A percentile compares a stretch with the other conserved stretches of the same genome.
Evolutionary conservation across 2,113 vertebrate species (phyloP).

Genomic region (Poecile atricapillus): DNA sequence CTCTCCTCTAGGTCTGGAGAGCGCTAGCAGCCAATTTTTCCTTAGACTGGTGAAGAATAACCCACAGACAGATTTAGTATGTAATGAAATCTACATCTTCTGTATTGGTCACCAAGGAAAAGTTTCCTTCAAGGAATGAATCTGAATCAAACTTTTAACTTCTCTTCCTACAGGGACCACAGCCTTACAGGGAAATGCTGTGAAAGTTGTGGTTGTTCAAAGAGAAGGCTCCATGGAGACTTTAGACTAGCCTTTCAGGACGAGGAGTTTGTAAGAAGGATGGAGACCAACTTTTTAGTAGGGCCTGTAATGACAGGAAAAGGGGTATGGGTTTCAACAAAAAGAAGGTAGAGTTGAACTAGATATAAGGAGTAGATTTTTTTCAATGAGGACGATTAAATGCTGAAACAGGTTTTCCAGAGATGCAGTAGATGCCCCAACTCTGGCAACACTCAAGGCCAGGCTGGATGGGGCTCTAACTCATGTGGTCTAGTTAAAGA

Average conservation of each 20-base stretch:
- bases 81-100: background rate
- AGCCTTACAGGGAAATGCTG: background rate
- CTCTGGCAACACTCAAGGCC: background rate
- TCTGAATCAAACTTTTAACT: background rate
- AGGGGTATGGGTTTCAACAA: background rate
- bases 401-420: background rate
- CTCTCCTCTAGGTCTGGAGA: background rate
- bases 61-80: background rate
- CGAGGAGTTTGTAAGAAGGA: background rate
- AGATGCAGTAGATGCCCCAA: background rate
- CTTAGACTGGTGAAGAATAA: background rate
- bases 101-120: background rate
- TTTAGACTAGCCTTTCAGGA: background rate
- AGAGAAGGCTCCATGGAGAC: background rate
- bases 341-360: background rate
- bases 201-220: background rate
- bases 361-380: background rate
- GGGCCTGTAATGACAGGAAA: fast-evolving
- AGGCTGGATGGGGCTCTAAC: background rate
- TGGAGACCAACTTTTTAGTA: background rate
- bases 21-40: background rate
- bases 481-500: background rate
- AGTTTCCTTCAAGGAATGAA: background rate
- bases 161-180: background rate
- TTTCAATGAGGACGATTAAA: background rate